Evolutionary conservation across 2,888 invertebrate genomes (phyloP).

Genomic region (Thymelicus lineola): DNA sequence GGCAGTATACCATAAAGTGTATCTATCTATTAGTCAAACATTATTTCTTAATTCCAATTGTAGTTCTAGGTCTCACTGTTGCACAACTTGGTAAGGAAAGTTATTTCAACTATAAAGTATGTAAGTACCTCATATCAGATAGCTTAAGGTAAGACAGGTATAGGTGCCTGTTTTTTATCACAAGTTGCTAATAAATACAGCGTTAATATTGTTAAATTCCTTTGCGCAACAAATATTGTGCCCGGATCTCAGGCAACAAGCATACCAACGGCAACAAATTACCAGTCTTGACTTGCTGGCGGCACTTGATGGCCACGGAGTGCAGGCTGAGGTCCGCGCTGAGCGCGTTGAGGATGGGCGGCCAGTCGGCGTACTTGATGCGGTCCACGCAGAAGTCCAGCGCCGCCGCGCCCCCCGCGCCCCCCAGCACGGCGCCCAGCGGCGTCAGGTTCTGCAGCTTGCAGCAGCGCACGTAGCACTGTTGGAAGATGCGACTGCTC

Average conservation of each 20-base stretch:
- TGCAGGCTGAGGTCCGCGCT: slow-evolving; percentile 89
- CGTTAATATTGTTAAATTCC: no score
- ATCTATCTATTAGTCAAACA: no score
- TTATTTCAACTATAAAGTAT: no score
- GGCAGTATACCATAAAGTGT: no score
- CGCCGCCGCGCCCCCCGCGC: slow-evolving; percentile 77
- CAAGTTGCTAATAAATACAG: no score
- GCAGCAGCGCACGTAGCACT: slow-evolving; percentile 81
- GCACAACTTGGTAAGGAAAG: no score
- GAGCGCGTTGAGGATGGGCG: slow-evolving; percentile 89
- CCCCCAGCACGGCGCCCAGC: slow-evolving; percentile 69
- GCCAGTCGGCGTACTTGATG: slow-evolving; percentile 91
- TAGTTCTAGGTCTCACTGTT: no score
- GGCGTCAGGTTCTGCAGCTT: slow-evolving; percentile 79
- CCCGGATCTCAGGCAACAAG: background rate
- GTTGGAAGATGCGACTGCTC: slow-evolving; percentile 77
- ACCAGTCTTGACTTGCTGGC: slow-evolving; percentile 79
- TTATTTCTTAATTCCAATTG: no score
- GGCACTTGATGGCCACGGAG: slow-evolving; percentile 87
- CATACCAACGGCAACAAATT: slow-evolving; percentile 34
- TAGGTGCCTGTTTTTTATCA: no score
- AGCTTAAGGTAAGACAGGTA: no score
- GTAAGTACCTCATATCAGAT: no score
- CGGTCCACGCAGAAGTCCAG: slow-evolving; percentile 91
- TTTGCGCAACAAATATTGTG: no score